These are phyloP conservation scores for Damaliscus lunatus DNA, from an alignment of 2,113 vertebrate species.

Conservation along the genomic window DNA sequence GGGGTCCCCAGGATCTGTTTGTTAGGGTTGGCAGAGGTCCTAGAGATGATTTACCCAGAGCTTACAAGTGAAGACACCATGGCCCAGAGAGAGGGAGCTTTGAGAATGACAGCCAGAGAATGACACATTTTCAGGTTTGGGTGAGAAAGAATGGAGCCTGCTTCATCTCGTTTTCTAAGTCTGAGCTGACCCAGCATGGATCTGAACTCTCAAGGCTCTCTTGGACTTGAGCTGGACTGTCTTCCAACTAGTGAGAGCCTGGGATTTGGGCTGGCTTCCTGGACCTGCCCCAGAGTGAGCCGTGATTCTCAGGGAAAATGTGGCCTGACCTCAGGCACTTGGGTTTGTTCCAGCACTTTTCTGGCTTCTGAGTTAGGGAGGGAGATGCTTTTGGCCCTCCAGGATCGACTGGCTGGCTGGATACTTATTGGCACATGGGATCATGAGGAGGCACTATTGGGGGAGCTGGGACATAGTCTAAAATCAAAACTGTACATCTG, in stretches of 20 bases:
- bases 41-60: not conserved
- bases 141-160: not conserved
- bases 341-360: not conserved
- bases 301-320: not conserved
- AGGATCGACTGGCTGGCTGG: not conserved
- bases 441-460: not conserved
- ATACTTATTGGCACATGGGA: not conserved
- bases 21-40: not conserved
- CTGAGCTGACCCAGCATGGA: not conserved
- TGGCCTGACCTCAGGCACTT: not conserved
- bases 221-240: slow-evolving; percentile 1
- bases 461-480: not conserved
- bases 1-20: not conserved
- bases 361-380: not conserved
- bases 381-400: not conserved
- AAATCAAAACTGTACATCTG: not conserved
- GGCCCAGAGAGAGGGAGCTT: not conserved
- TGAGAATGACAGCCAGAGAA: not conserved
- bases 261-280: not conserved
- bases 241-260: not conserved
- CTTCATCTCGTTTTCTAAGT: not conserved
- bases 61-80: not conserved
- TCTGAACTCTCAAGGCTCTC: not conserved
- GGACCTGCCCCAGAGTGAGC: not conserved
- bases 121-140: not conserved